Base-by-base conservation (phyloP, 30 jellyfish, hydroid and myxozoan species). In the Catostylus mosaicus region DNA sequence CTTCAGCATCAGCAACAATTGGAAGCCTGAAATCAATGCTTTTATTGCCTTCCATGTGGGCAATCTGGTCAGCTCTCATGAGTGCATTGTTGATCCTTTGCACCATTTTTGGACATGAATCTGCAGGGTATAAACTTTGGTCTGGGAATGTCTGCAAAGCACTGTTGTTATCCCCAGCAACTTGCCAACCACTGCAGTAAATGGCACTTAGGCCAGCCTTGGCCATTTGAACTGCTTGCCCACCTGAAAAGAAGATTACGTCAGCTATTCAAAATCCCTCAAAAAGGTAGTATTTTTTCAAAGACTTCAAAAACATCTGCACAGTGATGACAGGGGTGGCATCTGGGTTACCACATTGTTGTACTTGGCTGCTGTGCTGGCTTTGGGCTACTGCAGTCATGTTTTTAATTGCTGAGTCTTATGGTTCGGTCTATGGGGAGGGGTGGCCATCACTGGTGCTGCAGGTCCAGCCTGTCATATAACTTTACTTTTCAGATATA, bases 151-250 rank as follows among this genome's bases (percentile, higher is more conserved):
- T 87, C 65, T 87, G 92, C 16, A 35, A 59, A 20, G 98, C 93
- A 16, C 90, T 66, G 90, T 93, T 93, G 56, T 45, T 74, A 64
- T 93, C 98, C 0, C 96, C 98, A 24, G 98, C 98, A 22, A 93
- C 98, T 77, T 93, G 98, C 98, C 98, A 93, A 5, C 98, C 98
- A 61, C 97, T 87, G 88, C 95, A 72, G 84, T 93, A 93, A 52
- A 93, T 93, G 19, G 97, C 97, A 47, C 57, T 37, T 20, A 93
- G 80, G 9, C 98, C 98, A 20, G 97, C 98, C 64, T 93, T 93
- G 0, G 98, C 98, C 96, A 86, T 86, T 67, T 93, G 98, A 31
- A 93, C 98, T 43, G 98, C 98, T 35, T 93, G 98, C 45, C 90
- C 90, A 81, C 98, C 98, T 93, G 67, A 26, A 31, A 22, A 30